These are phyloP conservation scores for Pyxicephalus adspersus DNA, from an alignment of 2,113 vertebrate species.

Conservation along the genomic window DNA sequence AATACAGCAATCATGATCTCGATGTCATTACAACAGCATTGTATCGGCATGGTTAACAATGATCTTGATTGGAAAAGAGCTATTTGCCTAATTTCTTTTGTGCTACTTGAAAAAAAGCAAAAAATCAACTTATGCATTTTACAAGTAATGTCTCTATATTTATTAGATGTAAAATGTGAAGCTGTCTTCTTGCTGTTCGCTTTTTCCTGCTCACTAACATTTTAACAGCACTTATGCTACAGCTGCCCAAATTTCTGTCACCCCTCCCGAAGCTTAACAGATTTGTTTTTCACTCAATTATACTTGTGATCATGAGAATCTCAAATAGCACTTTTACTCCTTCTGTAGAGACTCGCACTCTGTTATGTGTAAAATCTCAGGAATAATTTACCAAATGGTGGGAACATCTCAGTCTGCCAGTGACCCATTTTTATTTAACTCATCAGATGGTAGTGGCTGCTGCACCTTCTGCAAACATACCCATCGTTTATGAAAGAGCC, in stretches of 20 bases:
- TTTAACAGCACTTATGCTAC: conserved; percentile 50
- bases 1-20: conserved; percentile 41
- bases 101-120: conserved; percentile 2
- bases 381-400: conserved; percentile 76
- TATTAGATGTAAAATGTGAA: conserved; percentile 41
- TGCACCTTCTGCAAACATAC: not conserved
- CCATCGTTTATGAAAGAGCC: no score
- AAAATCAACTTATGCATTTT: conserved; percentile 24
- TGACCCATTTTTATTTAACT: conserved; percentile 70
- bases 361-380: conserved; percentile 79
- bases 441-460: not conserved
- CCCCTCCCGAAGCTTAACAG: conserved; percentile 65
- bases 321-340: conserved; percentile 76
- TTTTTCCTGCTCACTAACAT: conserved; percentile 49
- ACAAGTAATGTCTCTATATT: conserved; percentile 30
- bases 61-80: conserved; percentile 28
- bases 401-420: conserved; percentile 63
- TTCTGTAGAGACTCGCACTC: conserved; percentile 71
- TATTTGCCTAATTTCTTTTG: conserved; percentile 38
- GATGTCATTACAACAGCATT: conserved; percentile 24
- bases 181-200: conserved; percentile 41
- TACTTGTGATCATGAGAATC: conserved; percentile 76
- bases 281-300: conserved; percentile 79
- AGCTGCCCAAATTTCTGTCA: conserved; percentile 59
- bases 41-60: conserved; percentile 37